Evolutionary conservation across 2,888 invertebrate species (phyloP), one percentile per base, ranked within the genome.

Genomic region (Barypeithes pellucidus): DNA sequence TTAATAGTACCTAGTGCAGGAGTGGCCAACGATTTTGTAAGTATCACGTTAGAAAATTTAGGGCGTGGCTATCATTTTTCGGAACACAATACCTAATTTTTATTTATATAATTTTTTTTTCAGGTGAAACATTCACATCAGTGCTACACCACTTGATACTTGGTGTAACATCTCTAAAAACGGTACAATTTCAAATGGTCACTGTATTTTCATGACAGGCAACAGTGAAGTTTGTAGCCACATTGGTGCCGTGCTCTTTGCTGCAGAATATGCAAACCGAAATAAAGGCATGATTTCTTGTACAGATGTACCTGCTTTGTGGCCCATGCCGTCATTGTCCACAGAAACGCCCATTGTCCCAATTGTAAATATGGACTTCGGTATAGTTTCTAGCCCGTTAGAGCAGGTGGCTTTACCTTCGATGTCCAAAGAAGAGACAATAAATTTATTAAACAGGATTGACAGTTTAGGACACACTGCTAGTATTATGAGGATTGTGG

Each of bases 171-270:
- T 75, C 11, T 39, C 39, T 0, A 72, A 75, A 50, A 68, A 75
- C 67, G 72, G 74, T 22, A 57, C 16, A 22, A 18, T 77, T 16
- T 67, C 0, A 9, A 45, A 20, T 5, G 63, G 12, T 4, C 47
- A 75, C 33, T 75, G 73, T 60, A 75, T 59, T 18, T 73, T 73
- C 43, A 73, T 75, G 75, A 71, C 71, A 36, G 75, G 75, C 9
- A 63, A 57, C 14, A 62, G 75, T 63, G 75, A 75, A 60, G 69
- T 68, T 20, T 76, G 76, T 36, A 76, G 76, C 22, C 77, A 77
- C 20, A 14, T 63, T 47, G 63, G 63, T 12, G 63, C 63, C n/a
- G 2, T 63, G 3, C 18, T 63, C 5, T 63, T 63, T 47, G 54
- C 66, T 11, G 45, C 45, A 7, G 65, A 65, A 18, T 29, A 65